Conservation (phyloP, 2,888 invertebrate species). For the Lithophane ornitopus region DNA sequence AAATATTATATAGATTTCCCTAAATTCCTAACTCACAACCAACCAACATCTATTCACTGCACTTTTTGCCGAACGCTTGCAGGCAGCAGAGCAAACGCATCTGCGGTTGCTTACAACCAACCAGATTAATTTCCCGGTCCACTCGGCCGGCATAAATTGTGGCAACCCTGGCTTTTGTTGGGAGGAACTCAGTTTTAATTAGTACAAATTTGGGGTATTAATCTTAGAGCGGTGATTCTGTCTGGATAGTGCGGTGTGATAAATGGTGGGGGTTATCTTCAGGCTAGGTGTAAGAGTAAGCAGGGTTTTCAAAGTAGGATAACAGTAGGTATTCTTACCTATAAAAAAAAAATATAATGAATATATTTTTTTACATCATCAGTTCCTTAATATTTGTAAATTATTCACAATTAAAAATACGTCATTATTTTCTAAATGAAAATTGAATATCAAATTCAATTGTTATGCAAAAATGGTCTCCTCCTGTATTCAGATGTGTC, state of each 20-base stretch:
- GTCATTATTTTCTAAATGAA: background rate
- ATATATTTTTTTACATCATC: no score
- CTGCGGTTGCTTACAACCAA: conserved; percentile 70
- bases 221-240: conserved; percentile 49
- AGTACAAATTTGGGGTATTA: conserved; percentile 69
- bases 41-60: conserved; percentile 21
- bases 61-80: conserved; percentile 40
- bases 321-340: background rate
- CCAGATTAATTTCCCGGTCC: conserved; percentile 76
- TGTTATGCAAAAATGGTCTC: background rate
- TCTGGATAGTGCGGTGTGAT: conserved; percentile 44
- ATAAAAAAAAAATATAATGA: background rate
- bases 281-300: background rate
- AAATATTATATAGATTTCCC: background rate
- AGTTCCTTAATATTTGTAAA: no score
- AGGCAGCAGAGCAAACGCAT: conserved; percentile 46
- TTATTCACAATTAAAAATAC: background rate
- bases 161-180: conserved; percentile 71
- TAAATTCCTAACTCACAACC: conserved; percentile 11
- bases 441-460: background rate
- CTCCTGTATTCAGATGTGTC: background rate
- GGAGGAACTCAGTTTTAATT: conserved; percentile 72
- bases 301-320: background rate
- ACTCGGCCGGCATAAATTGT: conserved; percentile 74
- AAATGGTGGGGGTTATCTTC: conserved; percentile 43